Evolutionary conservation across 2,888 invertebrate species (phyloP).

Genomic region (Schizotus pectinicornis): DNA sequence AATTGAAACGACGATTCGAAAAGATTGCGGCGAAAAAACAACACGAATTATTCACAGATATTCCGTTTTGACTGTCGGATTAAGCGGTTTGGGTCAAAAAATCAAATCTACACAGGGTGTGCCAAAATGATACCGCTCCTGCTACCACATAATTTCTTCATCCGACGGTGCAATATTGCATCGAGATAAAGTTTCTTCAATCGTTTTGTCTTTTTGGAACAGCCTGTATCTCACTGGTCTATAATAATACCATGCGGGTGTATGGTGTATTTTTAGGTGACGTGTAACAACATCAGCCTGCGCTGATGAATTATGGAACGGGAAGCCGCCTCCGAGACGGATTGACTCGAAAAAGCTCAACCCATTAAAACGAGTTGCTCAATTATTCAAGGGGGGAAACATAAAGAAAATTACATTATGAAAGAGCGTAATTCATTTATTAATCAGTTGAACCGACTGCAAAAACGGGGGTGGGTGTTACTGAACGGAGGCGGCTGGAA

Average conservation of each 20-base stretch:
- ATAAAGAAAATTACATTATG: slow-evolving; percentile 52
- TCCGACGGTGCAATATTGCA: too few relatives aligned
- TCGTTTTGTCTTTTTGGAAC: too few relatives aligned
- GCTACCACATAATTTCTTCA: too few relatives aligned
- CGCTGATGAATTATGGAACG: background rate
- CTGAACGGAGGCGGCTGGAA: slow-evolving; percentile 56
- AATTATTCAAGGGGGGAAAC: slow-evolving; percentile 47
- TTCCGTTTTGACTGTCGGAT: too few relatives aligned
- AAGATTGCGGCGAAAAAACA: too few relatives aligned
- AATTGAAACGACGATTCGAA: too few relatives aligned
- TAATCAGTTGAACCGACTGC: slow-evolving; percentile 52
- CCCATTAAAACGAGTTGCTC: slow-evolving; percentile 44
- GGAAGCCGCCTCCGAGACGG: slow-evolving; percentile 16
- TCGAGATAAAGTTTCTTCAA: too few relatives aligned
- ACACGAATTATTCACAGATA: too few relatives aligned
- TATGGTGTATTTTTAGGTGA: background rate
- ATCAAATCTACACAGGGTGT: too few relatives aligned
- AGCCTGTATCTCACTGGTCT: too few relatives aligned
- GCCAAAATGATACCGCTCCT: too few relatives aligned
- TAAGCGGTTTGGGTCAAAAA: too few relatives aligned
- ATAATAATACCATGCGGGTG: background rate
- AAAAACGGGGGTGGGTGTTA: slow-evolving; percentile 56
- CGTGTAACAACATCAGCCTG: background rate
- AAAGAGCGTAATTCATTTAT: slow-evolving; percentile 55
- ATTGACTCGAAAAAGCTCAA: slow-evolving; percentile 25